Evolutionary conservation across 30 jellyfish, hydroid and myxozoan genomes (phyloP).

Genomic region (Turritopsis rubra): DNA sequence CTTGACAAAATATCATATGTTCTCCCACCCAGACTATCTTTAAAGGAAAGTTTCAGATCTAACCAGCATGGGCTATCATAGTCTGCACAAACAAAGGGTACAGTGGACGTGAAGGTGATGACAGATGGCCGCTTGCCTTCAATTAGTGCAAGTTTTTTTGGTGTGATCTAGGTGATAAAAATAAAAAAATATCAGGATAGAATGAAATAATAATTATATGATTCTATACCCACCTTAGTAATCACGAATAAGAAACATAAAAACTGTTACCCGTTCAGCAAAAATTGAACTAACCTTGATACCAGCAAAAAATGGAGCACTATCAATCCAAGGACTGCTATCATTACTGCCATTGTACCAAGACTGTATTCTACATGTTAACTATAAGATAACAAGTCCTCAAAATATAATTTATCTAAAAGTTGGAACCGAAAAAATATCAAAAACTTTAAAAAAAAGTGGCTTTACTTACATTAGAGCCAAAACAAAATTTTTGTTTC

Average conservation of each 20-base stretch:
- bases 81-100: slow-evolving; percentile 10
- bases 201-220: too few species aligned
- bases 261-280: too few species aligned
- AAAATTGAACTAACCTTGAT: not conserved
- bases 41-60: not conserved
- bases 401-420: not conserved
- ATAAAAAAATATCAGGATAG: not conserved
- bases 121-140: not conserved
- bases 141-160: not conserved
- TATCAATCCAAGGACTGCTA: not conserved
- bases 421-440: not conserved
- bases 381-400: not conserved
- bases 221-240: too few species aligned
- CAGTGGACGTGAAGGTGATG: not conserved
- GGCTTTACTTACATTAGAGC: not conserved
- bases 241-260: too few species aligned
- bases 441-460: too few species aligned
- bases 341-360: not conserved
- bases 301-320: not conserved
- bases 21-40: not conserved
- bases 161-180: not conserved
- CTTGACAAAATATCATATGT: not conserved
- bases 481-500: not conserved
- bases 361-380: not conserved
- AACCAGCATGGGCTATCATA: not conserved